phyloP scores from a whole-genome alignment of 2,888 invertebrate genomes.

The Rosalia funebris region DNA sequence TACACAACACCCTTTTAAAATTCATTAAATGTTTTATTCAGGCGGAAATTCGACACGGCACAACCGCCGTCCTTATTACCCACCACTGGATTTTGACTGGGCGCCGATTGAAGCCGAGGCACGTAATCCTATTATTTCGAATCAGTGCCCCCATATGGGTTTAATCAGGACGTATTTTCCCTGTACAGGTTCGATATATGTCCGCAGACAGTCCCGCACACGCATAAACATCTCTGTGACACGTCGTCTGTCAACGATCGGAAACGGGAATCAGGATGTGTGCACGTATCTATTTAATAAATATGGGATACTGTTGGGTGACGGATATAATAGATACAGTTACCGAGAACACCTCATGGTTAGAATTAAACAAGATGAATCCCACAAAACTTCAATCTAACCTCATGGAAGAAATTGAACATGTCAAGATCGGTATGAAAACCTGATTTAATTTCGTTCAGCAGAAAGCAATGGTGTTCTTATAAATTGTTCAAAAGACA shows the following conservation, averaged over 20 bases:
- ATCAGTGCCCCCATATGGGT: conserved; percentile 49
- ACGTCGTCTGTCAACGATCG: conserved; percentile 42
- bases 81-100: conserved; percentile 14
- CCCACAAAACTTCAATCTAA: no score
- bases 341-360: not conserved
- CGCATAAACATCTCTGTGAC: conserved; percentile 41
- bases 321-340: not conserved
- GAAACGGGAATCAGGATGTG: conserved; percentile 35
- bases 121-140: conserved; percentile 51
- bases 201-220: conserved; percentile 22
- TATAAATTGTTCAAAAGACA: no score
- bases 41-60: conserved; percentile 13
- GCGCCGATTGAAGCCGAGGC: conserved; percentile 38
- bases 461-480: no score
- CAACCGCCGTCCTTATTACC: conserved; percentile 11
- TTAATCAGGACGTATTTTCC: conserved; percentile 46
- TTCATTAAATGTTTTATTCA: conserved; percentile 38
- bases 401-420: no score
- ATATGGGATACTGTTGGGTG: not conserved
- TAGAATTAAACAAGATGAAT: no score
- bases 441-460: no score
- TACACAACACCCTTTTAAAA: conserved; percentile 27
- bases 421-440: no score
- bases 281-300: conserved; percentile 32
- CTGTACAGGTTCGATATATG: conserved; percentile 40